A percentile compares a stretch with the other conserved stretches of the same genome.
phyloP scores from a whole-genome alignment of 2,797 vertebrate genomes.

The Halcyon chelicuti region DNA sequence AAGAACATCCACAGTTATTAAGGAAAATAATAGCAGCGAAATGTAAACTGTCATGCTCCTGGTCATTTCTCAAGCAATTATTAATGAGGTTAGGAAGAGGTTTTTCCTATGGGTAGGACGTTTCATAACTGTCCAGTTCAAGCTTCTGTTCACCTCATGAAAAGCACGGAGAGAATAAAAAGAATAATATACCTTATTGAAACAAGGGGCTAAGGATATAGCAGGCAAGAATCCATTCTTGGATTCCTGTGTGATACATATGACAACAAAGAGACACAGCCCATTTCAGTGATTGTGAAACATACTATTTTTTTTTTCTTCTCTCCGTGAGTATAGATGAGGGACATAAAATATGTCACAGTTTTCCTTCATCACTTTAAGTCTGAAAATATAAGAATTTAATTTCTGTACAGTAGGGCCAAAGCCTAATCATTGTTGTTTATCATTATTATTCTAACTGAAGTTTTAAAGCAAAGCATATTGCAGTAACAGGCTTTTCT shows the following conservation, averaged over 20 bases:
- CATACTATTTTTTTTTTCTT: background rate
- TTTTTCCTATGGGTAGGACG: background rate
- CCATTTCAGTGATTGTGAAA: background rate
- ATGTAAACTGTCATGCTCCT: background rate
- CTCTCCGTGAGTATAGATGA: background rate
- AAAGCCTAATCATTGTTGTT: conserved; percentile 18
- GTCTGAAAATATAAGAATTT: background rate
- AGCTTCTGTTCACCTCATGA: background rate
- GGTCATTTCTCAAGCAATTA: conserved; percentile 6
- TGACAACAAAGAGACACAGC: background rate
- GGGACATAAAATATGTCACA: background rate
- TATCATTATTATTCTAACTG: conserved; percentile 23
- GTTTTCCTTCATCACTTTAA: background rate
- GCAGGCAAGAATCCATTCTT: background rate
- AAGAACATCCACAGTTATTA: background rate
- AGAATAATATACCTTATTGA: background rate
- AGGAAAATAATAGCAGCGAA: conserved; percentile 17
- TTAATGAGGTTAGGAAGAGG: conserved; percentile 6
- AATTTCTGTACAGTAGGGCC: background rate
- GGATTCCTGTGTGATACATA: background rate
- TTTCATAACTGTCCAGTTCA: conserved; percentile 5
- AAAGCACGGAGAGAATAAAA: background rate
- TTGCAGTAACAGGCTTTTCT: conserved; percentile 51
- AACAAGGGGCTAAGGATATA: background rate
- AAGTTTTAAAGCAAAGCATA: conserved; percentile 23